Evolutionary conservation across 1,140 invertebrate genomes (phyloP).

Genomic region (Arctopsyche grandis): DNA sequence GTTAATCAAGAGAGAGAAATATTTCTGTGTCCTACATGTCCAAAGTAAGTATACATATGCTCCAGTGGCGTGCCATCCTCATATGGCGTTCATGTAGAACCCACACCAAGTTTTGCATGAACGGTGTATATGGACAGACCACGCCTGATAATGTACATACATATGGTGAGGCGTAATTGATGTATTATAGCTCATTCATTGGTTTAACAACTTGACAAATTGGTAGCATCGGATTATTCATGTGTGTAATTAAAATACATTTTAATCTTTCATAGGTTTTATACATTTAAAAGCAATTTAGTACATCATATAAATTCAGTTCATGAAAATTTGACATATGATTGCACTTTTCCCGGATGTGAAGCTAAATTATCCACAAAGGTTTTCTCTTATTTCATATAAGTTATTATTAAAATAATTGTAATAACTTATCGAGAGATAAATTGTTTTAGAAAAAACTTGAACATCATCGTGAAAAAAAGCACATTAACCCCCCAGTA

Average conservation of each 20-base stretch:
- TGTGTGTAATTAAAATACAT: slow-evolving; percentile 27
- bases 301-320: slow-evolving; percentile 47
- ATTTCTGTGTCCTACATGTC: slow-evolving; percentile 62
- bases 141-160: no score
- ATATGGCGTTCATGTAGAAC: no score
- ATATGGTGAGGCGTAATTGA: no score
- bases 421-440: slow-evolving; percentile 11
- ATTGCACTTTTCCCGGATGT: slow-evolving; percentile 47
- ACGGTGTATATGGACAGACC: no score
- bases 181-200: no score
- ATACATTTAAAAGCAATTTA: slow-evolving; percentile 47
- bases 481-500: slow-evolving; percentile 14
- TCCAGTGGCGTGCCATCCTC: no score
- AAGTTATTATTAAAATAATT: background rate
- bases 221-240: background rate
- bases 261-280: slow-evolving; percentile 45
- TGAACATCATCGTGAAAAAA: slow-evolving; percentile 27
- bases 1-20: slow-evolving; percentile 51
- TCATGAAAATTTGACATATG: slow-evolving; percentile 48
- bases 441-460: slow-evolving; percentile 43
- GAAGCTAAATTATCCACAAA: slow-evolving; percentile 50
- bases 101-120: no score
- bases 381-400: slow-evolving; percentile 23
- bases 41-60: slow-evolving; percentile 57
- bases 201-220: no score